Base-by-base conservation (phyloP, 2,113 vertebrate species). In the Sarotherodon lohbergeri region DNA sequence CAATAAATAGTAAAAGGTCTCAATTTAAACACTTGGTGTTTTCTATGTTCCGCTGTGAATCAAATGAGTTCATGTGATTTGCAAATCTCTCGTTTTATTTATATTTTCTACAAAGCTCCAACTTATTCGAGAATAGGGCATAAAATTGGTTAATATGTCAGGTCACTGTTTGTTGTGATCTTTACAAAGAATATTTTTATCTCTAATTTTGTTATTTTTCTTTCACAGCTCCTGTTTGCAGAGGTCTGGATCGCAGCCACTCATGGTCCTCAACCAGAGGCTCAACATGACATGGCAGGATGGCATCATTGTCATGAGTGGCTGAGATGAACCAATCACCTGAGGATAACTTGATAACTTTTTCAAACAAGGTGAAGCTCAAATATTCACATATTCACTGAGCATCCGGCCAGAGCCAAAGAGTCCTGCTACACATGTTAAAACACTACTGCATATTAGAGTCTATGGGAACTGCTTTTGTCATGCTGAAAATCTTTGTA, bases 381-480 rank as follows among this genome's bases (percentile, higher is more conserved):
- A 56, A 56, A 56, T 56, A 13, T 27, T 56, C 2, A 56, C 55
- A 16, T 27, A 32, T 32, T 29, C 3, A 7, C 56, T 56, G 54
- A 27, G 54, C 54, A 27, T 27, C 54, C 4, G 2, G 54, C 22
- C 54, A 56, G 22, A 56, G 22, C 24, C 54, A 13, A 29, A 16
- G 56, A 59, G 56, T 6, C 22, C 0, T 24, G 22, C 54, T 56
- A 56, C 4, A 56, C 54, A 56, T 56, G 11, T 7, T 56, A 11
- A 56, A 56, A 2, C 54, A 13, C 22, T 56, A 13, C 54, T 56
- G 54, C 54, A 24, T 24, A 13, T 24, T 55, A 56, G 22, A 56
- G 22, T 56, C 0, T 22, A 22, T 22, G 22, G 22, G 22, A 22
- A 24, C 6, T 56, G 6, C 12, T 56, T 11, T 24, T 6, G 0